phyloP scores from a whole-genome alignment of 2,888 invertebrate genomes.

The Apeira syringaria region DNA sequence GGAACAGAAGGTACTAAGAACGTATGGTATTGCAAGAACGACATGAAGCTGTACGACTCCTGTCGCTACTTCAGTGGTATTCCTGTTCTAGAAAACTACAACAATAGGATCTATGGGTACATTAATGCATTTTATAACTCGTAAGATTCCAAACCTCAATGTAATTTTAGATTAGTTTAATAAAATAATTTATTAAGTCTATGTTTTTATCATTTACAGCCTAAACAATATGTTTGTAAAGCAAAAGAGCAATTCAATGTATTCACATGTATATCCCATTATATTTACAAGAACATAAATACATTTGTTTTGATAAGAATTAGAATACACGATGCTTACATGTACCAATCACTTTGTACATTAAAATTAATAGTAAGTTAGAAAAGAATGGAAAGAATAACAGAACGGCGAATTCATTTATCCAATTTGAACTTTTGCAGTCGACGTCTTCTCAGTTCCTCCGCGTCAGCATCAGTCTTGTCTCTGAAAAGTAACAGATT shows the following conservation, averaged over 20 bases:
- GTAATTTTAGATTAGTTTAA: slow-evolving; percentile 41
- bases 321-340: slow-evolving; percentile 76
- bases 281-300: slow-evolving; percentile 83
- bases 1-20: slow-evolving; percentile 86
- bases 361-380: slow-evolving; percentile 67
- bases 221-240: slow-evolving; percentile 20
- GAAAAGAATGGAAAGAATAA: slow-evolving; percentile 60
- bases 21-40: slow-evolving; percentile 89
- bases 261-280: slow-evolving; percentile 78
- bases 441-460: slow-evolving; percentile 89
- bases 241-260: slow-evolving; percentile 59
- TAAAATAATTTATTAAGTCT: slow-evolving; percentile 36
- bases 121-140: slow-evolving; percentile 92
- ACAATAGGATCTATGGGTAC: slow-evolving; percentile 90
- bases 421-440: slow-evolving; percentile 87
- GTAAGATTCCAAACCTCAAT: slow-evolving; percentile 46
- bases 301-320: slow-evolving; percentile 63
- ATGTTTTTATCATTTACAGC: slow-evolving; percentile 34
- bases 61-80: slow-evolving; percentile 86
- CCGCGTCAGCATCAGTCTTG: slow-evolving; percentile 79
- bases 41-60: slow-evolving; percentile 85
- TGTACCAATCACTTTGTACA: slow-evolving; percentile 79
- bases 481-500: slow-evolving; percentile 45
- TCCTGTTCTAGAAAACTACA: slow-evolving; percentile 89
- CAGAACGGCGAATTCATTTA: slow-evolving; percentile 62